Conservation (phyloP, 1,140 invertebrate genomes). For the Ditylenchus dipsaci region DNA sequence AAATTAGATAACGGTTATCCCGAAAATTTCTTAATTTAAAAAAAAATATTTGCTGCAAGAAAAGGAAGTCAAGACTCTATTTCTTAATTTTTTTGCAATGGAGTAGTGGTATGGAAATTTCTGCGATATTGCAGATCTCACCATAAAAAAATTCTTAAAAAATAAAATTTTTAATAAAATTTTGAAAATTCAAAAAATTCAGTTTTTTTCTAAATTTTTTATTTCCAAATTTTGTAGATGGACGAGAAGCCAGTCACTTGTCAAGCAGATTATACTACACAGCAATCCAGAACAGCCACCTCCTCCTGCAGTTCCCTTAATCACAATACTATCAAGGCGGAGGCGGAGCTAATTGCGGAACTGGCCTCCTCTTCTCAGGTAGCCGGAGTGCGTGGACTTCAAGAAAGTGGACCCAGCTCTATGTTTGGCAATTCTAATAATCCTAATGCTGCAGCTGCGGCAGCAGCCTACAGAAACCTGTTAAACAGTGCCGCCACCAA, state of each 20-base stretch:
- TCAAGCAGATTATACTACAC: not conserved
- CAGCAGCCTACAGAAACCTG: not conserved
- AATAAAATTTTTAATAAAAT: too few species aligned
- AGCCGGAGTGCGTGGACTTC: not conserved
- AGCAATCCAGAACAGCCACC: not conserved
- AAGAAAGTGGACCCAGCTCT: not conserved
- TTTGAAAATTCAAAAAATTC: too few species aligned
- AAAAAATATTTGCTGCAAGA: too few species aligned
- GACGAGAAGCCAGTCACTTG: not conserved
- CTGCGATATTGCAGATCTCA: too few species aligned
- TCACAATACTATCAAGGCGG: not conserved
- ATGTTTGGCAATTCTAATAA: not conserved
- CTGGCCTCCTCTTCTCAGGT: not conserved
- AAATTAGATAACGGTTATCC: too few species aligned
- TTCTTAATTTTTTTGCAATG: too few species aligned
- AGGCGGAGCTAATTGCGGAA: not conserved
- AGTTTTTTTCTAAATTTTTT: too few species aligned
- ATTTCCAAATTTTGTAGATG: slow-evolving; percentile 3
- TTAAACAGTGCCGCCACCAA: not conserved
- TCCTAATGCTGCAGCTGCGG: not conserved
- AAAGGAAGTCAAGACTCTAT: too few species aligned
- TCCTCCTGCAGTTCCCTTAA: not conserved
- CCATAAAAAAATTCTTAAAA: too few species aligned
- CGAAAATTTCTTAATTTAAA: too few species aligned
- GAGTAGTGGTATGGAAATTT: too few species aligned